These are phyloP conservation scores for Eupeodes latifasciatus DNA, from an alignment of 2,888 invertebrate genomes.

Conservation along the genomic window DNA sequence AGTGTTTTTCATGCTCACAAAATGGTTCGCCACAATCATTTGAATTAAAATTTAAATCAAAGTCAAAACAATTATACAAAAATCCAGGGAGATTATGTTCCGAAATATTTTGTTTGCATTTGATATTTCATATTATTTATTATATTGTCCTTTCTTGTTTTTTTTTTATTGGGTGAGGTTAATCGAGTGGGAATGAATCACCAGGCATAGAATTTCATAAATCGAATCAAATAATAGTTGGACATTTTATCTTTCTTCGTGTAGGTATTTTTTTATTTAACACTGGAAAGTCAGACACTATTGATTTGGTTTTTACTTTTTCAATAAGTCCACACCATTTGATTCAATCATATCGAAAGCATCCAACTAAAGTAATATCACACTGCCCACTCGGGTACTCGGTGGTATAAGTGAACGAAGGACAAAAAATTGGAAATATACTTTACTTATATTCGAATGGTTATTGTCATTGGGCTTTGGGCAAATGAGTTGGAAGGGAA, in stretches of 20 bases:
- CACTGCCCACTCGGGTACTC: background rate
- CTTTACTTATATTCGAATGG: slow-evolving; percentile 1
- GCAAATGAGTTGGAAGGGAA: slow-evolving; percentile 16
- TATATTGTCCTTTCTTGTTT: background rate
- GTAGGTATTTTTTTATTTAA: background rate
- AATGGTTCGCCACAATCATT: slow-evolving; percentile 16
- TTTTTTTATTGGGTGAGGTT: background rate
- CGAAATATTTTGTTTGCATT: background rate
- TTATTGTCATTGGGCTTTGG: background rate
- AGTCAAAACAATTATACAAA: background rate
- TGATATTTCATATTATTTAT: background rate
- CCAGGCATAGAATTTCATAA: background rate
- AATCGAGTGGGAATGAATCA: slow-evolving; percentile 1
- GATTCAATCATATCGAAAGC: slow-evolving; percentile 12
- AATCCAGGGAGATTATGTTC: background rate
- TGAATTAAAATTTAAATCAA: slow-evolving; percentile 13
- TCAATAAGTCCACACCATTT: background rate
- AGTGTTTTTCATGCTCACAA: slow-evolving; percentile 17
- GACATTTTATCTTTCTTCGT: background rate
- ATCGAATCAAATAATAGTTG: background rate
- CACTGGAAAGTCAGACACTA: background rate
- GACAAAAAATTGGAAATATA: background rate
- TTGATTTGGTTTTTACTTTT: background rate
- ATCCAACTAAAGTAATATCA: background rate
- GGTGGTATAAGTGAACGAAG: background rate